Evolutionary conservation across 2,797 vertebrate genomes (phyloP), one percentile per base, ranked within the genome.

Genomic region (Pterois miles): DNA sequence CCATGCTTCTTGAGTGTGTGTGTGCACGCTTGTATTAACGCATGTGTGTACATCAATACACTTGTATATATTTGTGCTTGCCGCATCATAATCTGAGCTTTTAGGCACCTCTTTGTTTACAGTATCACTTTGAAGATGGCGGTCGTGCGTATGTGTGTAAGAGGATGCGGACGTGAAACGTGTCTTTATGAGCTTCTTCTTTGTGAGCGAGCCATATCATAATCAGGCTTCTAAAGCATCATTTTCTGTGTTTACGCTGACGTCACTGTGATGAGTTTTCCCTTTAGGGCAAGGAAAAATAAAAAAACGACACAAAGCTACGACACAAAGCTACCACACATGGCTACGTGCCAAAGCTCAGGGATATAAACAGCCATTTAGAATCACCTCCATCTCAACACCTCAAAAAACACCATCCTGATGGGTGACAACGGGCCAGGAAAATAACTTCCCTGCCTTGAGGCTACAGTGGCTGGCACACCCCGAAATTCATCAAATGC

Each of bases 41-140:
- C 2, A 36, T 54, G 27, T 66, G 48, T 57, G 43, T 65, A 67
- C 57, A 74, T 82, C 50, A 60, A 20, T 34, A 54, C 52, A 71
- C 34, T 33, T 68, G 43, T 70, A 64, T 66, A 56, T 65, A 56
- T 83, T 40, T 74, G 31, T 71, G 68, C 65, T 43, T 36, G 40
- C 50, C 0, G 13, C 67, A 65, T 86, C 70, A 48, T 86, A 82
- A 90, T 86, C 83, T 46, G 31, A 66, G 87, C 85, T 88, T 65
- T 66, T 40, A 71, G 76, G 70, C 73, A 62, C 8, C 13, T 60
- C 74, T 74, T 80, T 86, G 80, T 87, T 80, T 81, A 52, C 29
- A 58, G 64, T 54, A 62, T 66, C 60, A 72, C 83, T 86, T 81
- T 86, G 79, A 88, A 86, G 73, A 74, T 3, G 52, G 34, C 54